Base-by-base conservation (phyloP, 2,113 vertebrate genomes). In the Lichenostomus cassidix region DNA sequence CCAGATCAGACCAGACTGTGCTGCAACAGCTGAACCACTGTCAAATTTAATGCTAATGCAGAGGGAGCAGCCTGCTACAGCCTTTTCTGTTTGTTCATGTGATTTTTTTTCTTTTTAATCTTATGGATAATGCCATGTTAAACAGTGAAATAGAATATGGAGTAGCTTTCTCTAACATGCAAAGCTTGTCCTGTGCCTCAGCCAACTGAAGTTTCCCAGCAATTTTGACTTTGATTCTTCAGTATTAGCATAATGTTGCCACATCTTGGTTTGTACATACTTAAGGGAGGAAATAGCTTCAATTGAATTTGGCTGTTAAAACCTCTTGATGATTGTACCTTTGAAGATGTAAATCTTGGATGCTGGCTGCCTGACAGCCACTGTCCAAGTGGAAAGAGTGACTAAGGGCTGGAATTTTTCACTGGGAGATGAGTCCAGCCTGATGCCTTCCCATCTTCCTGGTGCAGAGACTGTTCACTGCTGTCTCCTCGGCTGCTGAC, bases 151-250 rank as follows among this genome's bases (percentile, higher is more conserved):
- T 74, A 77, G 62, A 91, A 90, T 94, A 75, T 74, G 89, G 83
- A 94, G 17, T 24, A 83, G 86, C 41, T 93, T 88, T 74, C 63
- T 86, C 19, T 64, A 55, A 17, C 44, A 78, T 52, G 94, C 80
- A 93, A 78, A 95, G 41, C 82, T 49, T 71, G 62, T 63, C 69
- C 33, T 91, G 63, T 77, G 55, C 71, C 70, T 87, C 64, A 73
- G 83, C 39, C 3, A 74, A 11, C 42, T 67, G 55, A 69, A 74
- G 67, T 85, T 92, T 95, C 94, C 84, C 95, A 95, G 81, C 77
- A 58, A 44, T 87, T 87, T 74, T 77, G 24, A 77, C 95, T 96
- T 90, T 95, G 83, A 93, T 96, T 93, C 85, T 88, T 53, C 64
- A 11, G 41, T 20, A 68, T 94, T 95, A 93, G 46, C 94, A 92